phyloP scores from a whole-genome alignment of 2,113 vertebrate genomes.

The Spea bombifrons region DNA sequence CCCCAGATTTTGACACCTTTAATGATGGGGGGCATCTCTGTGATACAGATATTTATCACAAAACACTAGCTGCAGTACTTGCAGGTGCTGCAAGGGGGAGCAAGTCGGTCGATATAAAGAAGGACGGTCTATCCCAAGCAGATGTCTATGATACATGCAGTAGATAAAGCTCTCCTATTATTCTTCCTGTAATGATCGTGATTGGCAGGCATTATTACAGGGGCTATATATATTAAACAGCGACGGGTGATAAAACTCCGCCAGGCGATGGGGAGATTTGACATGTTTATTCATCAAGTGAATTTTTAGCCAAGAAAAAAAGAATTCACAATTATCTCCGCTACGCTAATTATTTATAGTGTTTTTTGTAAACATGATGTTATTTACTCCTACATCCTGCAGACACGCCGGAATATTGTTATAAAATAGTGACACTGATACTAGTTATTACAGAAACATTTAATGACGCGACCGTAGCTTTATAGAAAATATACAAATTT shows the following conservation, averaged over 20 bases:
- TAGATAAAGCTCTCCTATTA: slow-evolving; percentile 10
- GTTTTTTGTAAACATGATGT: too few species aligned
- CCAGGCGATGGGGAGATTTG: slow-evolving; percentile 23
- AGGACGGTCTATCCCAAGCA: not conserved
- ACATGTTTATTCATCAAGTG: slow-evolving; percentile 32
- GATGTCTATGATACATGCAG: slow-evolving; percentile 22
- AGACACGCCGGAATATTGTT: too few species aligned
- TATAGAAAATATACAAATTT: too few species aligned
- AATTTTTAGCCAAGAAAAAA: not conserved
- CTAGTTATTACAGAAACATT: too few species aligned
- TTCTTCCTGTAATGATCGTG: slow-evolving; percentile 32
- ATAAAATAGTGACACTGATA: too few species aligned
- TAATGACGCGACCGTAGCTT: too few species aligned
- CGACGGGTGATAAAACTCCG: slow-evolving; percentile 27
- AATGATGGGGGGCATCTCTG: too few species aligned
- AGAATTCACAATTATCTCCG: too few species aligned
- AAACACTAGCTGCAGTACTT: not conserved
- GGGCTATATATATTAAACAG: slow-evolving; percentile 41
- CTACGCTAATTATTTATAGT: too few species aligned
- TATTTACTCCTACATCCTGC: too few species aligned
- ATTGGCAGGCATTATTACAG: slow-evolving; percentile 33
- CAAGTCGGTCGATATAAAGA: not conserved
- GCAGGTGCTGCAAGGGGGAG: slow-evolving; percentile 4
- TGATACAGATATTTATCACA: too few species aligned
- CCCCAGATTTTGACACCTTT: too few species aligned